Evolutionary conservation across 2,113 vertebrate species (phyloP).

Genomic region (Pteruthius melanotis): DNA sequence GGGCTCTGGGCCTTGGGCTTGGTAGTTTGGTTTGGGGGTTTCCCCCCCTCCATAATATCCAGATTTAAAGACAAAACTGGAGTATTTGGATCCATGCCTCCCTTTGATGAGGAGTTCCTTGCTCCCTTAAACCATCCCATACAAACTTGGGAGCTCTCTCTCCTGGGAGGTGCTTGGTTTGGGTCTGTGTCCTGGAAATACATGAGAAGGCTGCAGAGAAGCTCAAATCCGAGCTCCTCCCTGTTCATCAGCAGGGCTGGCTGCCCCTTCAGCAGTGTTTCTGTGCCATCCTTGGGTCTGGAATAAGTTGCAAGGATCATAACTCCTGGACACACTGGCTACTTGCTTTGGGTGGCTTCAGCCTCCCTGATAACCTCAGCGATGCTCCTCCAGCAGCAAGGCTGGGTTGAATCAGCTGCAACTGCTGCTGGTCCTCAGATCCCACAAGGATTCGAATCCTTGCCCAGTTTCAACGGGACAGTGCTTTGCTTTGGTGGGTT

Average conservation of each 20-base stretch:
- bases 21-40: background rate
- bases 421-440: background rate
- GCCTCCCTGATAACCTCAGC: background rate
- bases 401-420: background rate
- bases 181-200: background rate
- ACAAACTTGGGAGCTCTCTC: background rate
- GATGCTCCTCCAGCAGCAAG: background rate
- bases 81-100: background rate
- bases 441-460: background rate
- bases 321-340: background rate
- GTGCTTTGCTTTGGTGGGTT: background rate
- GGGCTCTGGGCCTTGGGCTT: background rate
- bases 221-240: background rate
- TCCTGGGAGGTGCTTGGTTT: background rate
- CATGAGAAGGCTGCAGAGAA: background rate
- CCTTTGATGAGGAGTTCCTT: background rate
- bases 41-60: accelerated
- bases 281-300: background rate
- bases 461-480: background rate
- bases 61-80: background rate
- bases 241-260: background rate
- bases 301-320: accelerated
- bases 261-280: background rate
- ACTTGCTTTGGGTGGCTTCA: background rate
- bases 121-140: background rate